phyloP scores from a whole-genome alignment of 2,888 invertebrate species.

The Pollenia labialis region DNA sequence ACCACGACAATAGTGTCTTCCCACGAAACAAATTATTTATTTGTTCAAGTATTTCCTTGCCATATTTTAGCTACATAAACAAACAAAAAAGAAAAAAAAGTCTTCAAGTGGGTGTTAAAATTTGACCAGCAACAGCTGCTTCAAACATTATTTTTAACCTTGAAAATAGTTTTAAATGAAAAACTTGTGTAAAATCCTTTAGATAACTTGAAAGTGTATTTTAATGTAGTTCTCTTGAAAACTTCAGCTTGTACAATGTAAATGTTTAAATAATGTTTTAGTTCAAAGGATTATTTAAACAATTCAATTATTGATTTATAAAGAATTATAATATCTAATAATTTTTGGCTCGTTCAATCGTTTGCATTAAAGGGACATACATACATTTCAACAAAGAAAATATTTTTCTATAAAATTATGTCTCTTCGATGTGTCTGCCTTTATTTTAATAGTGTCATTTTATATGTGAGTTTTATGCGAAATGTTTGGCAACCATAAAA shows the following conservation, averaged over 20 bases:
- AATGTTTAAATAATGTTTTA: not conserved
- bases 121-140: conserved; percentile 59
- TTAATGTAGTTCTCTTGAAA: conserved; percentile 7
- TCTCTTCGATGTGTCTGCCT: conserved; percentile 49
- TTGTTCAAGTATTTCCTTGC: conserved; percentile 19
- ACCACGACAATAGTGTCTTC: conserved; percentile 15
- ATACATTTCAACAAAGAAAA: not conserved
- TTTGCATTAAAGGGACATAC: conserved; percentile 1
- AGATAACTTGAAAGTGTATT: conserved; percentile 28
- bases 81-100: not conserved
- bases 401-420: conserved; percentile 6
- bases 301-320: conserved; percentile 44
- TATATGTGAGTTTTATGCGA: conserved; percentile 59
- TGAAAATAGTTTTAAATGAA: conserved; percentile 42
- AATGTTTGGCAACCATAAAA: conserved; percentile 64
- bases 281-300: conserved; percentile 18
- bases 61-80: conserved; percentile 7
- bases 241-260: conserved; percentile 1
- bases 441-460: not conserved
- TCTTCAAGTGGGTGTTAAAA: conserved; percentile 36
- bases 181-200: conserved; percentile 37
- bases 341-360: conserved; percentile 42
- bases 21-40: conserved; percentile 49
- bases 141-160: conserved; percentile 43
- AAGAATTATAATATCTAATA: not conserved